These are phyloP conservation scores for Dermochelys coriacea DNA, from an alignment of 2,797 vertebrate species.

Conservation along the genomic window DNA sequence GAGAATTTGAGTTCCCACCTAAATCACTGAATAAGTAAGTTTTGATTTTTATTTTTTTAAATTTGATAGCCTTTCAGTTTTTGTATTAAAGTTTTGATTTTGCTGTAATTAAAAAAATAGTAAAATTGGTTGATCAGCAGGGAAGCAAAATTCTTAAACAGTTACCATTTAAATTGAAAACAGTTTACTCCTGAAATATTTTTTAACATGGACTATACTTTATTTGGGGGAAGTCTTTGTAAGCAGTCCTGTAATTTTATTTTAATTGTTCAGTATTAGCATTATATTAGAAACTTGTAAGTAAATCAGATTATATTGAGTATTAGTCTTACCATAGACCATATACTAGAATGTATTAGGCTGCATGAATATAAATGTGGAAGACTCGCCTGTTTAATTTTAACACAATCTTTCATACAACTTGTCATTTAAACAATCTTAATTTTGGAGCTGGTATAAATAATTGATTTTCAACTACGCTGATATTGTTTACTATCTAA, in stretches of 20 bases:
- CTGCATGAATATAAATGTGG: fast-evolving
- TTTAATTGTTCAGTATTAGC: not conserved
- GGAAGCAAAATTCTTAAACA: too few relatives aligned
- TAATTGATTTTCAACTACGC: not conserved
- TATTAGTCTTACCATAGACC: fast-evolving
- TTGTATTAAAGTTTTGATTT: not conserved
- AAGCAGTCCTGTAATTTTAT: too few relatives aligned
- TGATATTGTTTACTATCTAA: not conserved
- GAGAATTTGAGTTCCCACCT: conserved; percentile 94
- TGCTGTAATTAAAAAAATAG: too few relatives aligned
- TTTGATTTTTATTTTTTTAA: fast-evolving
- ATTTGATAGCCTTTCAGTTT: not conserved
- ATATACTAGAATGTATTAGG: fast-evolving
- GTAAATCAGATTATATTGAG: fast-evolving
- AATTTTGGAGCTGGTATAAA: not conserved
- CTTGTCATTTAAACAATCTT: fast-evolving
- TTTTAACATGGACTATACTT: too few relatives aligned
- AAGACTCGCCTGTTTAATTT: not conserved
- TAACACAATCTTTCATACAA: not conserved
- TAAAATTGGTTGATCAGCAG: too few relatives aligned
- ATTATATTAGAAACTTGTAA: not conserved
- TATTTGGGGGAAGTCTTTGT: too few relatives aligned
- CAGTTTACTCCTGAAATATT: too few relatives aligned
- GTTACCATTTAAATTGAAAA: too few relatives aligned
- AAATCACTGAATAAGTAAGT: conserved; percentile 95